Evolutionary conservation across 2,797 vertebrate genomes (phyloP).

Genomic region (Scleropages formosus): DNA sequence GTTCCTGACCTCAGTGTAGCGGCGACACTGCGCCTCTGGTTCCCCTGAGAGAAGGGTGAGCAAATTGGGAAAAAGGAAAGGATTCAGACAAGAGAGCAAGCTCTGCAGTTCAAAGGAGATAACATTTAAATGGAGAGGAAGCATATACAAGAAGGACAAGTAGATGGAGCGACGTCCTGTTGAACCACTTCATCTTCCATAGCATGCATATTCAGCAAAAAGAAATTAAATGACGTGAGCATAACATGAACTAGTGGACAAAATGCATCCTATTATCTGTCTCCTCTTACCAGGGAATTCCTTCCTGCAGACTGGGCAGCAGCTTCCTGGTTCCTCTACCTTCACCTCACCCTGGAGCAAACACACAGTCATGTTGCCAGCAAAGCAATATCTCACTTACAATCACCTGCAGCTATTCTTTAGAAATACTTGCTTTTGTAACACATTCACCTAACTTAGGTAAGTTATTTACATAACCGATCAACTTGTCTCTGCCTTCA

Average conservation of each 20-base stretch:
- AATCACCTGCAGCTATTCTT: not conserved
- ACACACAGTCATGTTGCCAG: not conserved
- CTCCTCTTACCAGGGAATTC: conserved; percentile 63
- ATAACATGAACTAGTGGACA: not conserved
- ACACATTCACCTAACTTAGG: too few species aligned
- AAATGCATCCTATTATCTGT: not conserved
- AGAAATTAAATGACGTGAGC: not conserved
- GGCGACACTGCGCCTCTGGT: conserved; percentile 64
- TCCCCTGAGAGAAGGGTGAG: conserved; percentile 58
- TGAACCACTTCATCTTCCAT: not conserved
- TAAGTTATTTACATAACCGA: too few species aligned
- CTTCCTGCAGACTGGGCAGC: conserved; percentile 79
- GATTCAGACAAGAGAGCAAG: conserved; percentile 27
- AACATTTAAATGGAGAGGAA: not conserved
- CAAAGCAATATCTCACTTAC: not conserved
- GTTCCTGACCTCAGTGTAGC: conserved; percentile 75
- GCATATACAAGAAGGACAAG: too few species aligned
- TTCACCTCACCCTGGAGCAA: conserved; percentile 70
- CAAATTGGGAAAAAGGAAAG: not conserved
- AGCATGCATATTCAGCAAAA: not conserved
- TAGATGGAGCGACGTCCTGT: too few species aligned
- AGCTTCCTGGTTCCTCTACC: conserved; percentile 73
- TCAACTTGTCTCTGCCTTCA: too few species aligned
- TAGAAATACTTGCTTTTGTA: not conserved
- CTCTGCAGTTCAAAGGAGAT: not conserved